Percentiles rank a stretch among this genome's conserved stretches.
phyloP scores from a whole-genome alignment of 2,797 vertebrate genomes.

The Poecilia gillii region DNA sequence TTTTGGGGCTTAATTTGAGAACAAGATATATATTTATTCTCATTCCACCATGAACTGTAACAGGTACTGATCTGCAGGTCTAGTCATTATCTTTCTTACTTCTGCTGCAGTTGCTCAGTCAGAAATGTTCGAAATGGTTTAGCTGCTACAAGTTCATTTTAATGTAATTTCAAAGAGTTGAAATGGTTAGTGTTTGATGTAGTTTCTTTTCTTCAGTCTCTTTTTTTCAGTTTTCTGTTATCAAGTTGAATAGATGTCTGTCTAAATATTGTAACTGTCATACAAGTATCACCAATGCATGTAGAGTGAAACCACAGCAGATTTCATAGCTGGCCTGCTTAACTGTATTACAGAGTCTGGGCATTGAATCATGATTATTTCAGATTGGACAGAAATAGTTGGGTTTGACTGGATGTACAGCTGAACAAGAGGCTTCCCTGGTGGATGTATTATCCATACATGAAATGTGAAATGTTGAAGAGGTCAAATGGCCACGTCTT shows the following conservation, averaged over 20 bases:
- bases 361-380: too few relatives aligned
- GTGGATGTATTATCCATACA: constrained; percentile 65
- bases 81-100: not conserved
- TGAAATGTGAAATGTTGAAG: constrained; percentile 50
- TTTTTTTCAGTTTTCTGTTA: not conserved
- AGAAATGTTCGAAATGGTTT: not conserved
- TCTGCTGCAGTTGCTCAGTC: not conserved
- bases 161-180: not conserved
- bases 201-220: not conserved
- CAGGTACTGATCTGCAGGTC: not conserved
- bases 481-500: constrained; percentile 56
- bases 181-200: not conserved
- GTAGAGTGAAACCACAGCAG: not conserved
- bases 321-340: not conserved
- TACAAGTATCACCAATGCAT: not conserved
- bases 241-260: not conserved
- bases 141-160: not conserved
- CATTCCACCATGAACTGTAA: not conserved
- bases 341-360: not conserved
- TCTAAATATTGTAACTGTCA: not conserved
- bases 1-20: too few relatives aligned
- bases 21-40: not conserved
- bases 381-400: constrained; percentile 62
- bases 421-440: constrained; percentile 41
- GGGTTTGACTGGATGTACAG: constrained; percentile 67